A percentile compares a stretch with the other conserved stretches of the same genome.
phyloP scores from a whole-genome alignment of 2,113 vertebrate species.

The Todiramphus saurophagus region DNA sequence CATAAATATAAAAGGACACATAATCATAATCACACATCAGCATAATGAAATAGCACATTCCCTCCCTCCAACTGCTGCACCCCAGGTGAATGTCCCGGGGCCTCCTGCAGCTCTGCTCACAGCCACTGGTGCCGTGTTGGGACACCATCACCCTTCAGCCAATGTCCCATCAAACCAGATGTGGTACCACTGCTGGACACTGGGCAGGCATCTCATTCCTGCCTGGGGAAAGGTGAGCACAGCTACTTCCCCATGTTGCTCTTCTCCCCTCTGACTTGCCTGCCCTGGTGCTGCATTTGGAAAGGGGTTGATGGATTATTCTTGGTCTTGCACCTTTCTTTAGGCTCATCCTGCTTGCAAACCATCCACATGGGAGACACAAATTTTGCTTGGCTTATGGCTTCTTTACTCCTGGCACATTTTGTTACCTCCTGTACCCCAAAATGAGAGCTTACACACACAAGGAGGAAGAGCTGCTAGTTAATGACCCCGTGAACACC shows the following conservation, averaged over 20 bases:
- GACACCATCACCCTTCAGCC: background rate
- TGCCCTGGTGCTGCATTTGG: background rate
- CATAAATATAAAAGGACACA: background rate
- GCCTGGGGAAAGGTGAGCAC: background rate
- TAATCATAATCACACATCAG: background rate
- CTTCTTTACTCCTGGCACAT: background rate
- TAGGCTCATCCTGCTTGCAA: background rate
- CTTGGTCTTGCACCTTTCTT: background rate
- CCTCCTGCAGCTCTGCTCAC: background rate
- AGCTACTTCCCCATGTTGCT: background rate
- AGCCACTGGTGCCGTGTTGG: background rate
- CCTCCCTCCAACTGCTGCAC: background rate
- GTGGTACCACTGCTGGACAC: background rate
- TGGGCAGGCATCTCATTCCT: background rate
- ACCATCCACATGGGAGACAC: background rate
- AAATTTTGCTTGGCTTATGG: background rate
- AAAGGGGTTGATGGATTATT: background rate
- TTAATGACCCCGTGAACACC: background rate
- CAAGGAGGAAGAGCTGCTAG: background rate
- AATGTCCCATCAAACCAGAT: background rate
- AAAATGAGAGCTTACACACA: background rate
- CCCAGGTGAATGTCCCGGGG: background rate
- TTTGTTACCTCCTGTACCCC: background rate
- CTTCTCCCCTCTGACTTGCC: background rate
- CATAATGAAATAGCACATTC: background rate